These are phyloP conservation scores for Ectemnius cavifrons DNA, from an alignment of 2,888 invertebrate genomes.

Conservation along the genomic window DNA sequence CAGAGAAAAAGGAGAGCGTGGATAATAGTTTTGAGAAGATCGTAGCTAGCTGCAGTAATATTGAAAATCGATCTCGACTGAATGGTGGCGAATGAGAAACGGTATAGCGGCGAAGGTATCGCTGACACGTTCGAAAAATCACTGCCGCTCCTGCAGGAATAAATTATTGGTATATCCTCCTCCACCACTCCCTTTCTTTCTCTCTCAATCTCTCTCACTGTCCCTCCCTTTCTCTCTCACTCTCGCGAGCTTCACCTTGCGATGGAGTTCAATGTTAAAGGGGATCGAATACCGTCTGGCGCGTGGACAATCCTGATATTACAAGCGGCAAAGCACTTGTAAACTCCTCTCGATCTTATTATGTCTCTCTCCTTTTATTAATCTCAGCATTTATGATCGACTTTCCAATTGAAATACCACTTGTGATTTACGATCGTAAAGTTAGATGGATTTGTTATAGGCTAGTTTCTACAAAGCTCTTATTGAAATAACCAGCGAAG, in stretches of 20 bases:
- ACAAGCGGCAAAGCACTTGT: no score
- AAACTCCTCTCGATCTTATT: no score
- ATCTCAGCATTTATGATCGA: no score
- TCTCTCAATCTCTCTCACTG: not conserved
- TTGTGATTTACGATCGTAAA: no score
- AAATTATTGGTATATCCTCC: conserved; percentile 49
- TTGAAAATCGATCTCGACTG: conserved; percentile 11
- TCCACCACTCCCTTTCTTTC: conserved; percentile 15
- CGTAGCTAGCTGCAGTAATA: conserved; percentile 9
- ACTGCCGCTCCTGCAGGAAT: conserved; percentile 47
- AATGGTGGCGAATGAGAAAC: conserved; percentile 26
- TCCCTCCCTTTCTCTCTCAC: no score
- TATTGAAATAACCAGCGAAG: no score
- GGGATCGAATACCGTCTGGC: conserved; percentile 17
- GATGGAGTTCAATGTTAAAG: conserved; percentile 46
- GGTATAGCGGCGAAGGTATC: conserved; percentile 42
- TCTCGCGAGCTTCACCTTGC: not conserved
- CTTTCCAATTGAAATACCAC: no score
- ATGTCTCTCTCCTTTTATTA: no score
- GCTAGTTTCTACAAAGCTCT: no score
- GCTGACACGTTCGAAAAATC: conserved; percentile 55
- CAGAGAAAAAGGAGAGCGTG: no score
- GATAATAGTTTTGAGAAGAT: not conserved
- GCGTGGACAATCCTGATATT: conserved; percentile 1
- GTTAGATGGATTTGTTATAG: no score